Evolutionary conservation across 2,113 vertebrate species (phyloP), one percentile per base, ranked within the genome.

Genomic region (Centrocercus urophasianus): DNA sequence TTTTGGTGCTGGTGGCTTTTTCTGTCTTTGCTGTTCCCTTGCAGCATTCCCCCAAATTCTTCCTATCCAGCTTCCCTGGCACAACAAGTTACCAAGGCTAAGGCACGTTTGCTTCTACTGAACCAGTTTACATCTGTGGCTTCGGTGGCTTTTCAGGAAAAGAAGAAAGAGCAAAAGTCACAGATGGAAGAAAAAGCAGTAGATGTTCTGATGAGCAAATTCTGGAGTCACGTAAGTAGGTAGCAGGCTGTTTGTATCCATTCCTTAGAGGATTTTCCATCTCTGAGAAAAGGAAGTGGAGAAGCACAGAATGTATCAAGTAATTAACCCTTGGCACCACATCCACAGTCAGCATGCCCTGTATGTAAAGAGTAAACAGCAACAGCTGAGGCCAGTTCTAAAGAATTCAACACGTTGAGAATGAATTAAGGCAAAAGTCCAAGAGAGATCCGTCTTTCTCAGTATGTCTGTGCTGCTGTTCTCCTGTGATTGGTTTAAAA

Each of bases 281-380:
- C 85, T 93, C 69, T 86, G 27, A 90, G 91, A 64, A 87, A 50
- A n/a, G 18, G 20, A 77, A 89, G 45, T 27, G 19, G 47, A 94
- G 36, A 89, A 87, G 73, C 40, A n/a, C 18, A 77, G 50, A 93
- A 32, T 13, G 30, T 4, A 64, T 0, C 14, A 70, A 90, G 43
- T 43, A 52, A 84, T 48, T 20, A 72, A 61, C 47, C 34, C 38
- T 93, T 65, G 40, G 60, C 52, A 36, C 30, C 66, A 17, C 30
- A 43, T 25, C 76, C 18, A 22, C 17, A 8, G 67, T 47, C 72
- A 52, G 34, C 47, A 76, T 36, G 38, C 15, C 20, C 57, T 11
- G 24, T 12, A 88, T 9, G 21, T 0, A 63, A 60, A 47, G 34
- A 66, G 5, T 11, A 56, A 57, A 57, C 32, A 70, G 57, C 50